Percentiles rank a stretch among this genome's conserved stretches.
Evolutionary conservation across 1,140 invertebrate genomes (phyloP).

Genomic region (Sycobia sp.): DNA sequence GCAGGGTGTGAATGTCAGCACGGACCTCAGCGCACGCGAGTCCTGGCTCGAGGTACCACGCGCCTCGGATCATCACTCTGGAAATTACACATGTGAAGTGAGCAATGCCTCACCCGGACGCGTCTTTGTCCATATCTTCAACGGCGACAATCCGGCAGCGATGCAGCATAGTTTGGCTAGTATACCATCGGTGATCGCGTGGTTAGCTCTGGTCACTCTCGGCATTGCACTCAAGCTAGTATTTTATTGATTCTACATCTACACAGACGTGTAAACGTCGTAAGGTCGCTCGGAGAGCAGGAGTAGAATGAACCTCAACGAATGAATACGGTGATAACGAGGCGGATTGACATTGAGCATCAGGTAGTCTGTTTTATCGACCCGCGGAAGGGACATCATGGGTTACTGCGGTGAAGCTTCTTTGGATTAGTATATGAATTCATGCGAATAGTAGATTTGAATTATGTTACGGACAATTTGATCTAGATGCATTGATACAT

Average conservation of each 20-base stretch:
- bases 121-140: slow-evolving; percentile 84
- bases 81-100: slow-evolving; percentile 86
- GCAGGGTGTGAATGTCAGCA: slow-evolving; percentile 81
- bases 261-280: slow-evolving; percentile 26
- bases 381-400: background rate
- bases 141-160: slow-evolving; percentile 70
- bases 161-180: slow-evolving; percentile 63
- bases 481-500: too few species aligned
- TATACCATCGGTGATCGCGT: slow-evolving; percentile 50
- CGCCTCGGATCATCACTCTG: slow-evolving; percentile 75
- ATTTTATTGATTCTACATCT: slow-evolving; percentile 37
- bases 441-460: too few species aligned
- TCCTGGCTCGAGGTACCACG: slow-evolving; percentile 71
- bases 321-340: too few species aligned
- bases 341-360: background rate
- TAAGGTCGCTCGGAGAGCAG: background rate
- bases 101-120: slow-evolving; percentile 84
- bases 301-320: background rate
- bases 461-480: too few species aligned
- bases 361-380: slow-evolving; percentile 18
- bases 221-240: slow-evolving; percentile 47
- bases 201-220: slow-evolving; percentile 47
- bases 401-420: too few species aligned
- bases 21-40: slow-evolving; percentile 66
- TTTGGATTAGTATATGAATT: too few species aligned